Conservation (phyloP, 2,113 vertebrate species). For the Scortum barcoo region DNA sequence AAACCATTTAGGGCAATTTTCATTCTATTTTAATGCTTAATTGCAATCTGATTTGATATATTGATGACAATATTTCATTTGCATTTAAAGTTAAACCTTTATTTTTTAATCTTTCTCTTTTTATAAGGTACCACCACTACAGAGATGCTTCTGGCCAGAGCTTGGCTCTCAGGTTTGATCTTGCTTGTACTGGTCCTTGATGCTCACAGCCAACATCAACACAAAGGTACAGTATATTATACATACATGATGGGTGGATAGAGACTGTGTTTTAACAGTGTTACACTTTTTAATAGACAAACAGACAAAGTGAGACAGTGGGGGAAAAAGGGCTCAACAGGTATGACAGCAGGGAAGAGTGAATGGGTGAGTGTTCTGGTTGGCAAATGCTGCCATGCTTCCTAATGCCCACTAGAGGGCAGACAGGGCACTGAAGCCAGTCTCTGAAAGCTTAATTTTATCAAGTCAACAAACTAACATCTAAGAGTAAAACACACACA, state of each 20-base stretch:
- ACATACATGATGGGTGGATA: neutral
- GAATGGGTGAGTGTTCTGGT: neutral
- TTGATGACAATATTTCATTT: neutral
- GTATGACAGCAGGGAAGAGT: too few species aligned
- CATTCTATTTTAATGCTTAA: too few species aligned
- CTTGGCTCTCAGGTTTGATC: neutral
- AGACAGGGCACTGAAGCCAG: neutral
- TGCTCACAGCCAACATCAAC: neutral
- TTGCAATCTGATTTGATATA: neutral
- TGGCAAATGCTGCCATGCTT: neutral
- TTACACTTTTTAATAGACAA: neutral
- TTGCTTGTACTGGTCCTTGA: neutral
- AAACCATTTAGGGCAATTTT: neutral
- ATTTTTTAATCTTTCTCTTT: neutral
- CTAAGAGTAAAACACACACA: neutral
- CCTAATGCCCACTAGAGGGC: constrained; percentile 22
- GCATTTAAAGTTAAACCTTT: neutral
- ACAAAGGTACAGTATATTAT: neutral
- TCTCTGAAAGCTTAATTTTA: neutral
- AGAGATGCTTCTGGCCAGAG: neutral
- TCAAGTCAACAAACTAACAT: too few species aligned
- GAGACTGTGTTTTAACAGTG: neutral
- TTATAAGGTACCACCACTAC: too few species aligned
- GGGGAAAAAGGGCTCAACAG: neutral
- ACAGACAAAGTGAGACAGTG: neutral